phyloP scores from a whole-genome alignment of 2,113 vertebrate species.

The Enhydra lutris region DNA sequence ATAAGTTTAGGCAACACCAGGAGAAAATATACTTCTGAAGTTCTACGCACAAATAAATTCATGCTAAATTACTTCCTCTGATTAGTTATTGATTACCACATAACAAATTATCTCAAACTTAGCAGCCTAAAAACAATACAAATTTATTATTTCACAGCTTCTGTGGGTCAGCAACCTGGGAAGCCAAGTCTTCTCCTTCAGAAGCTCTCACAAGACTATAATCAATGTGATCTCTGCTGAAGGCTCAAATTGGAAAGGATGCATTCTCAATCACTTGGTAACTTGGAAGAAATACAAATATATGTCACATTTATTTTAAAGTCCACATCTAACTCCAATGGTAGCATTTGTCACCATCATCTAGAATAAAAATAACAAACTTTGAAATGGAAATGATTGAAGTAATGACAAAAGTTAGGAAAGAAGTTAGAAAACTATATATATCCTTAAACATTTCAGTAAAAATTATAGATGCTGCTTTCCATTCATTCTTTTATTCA shows the following conservation, averaged over 20 bases:
- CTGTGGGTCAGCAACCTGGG: not conserved
- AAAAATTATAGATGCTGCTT: not conserved
- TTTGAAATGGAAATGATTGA: not conserved
- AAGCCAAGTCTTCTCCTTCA: not conserved
- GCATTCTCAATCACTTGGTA: not conserved
- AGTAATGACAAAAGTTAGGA: not conserved
- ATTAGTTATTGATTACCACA: not conserved
- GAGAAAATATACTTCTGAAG: not conserved
- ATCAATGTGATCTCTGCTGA: not conserved
- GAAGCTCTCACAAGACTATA: not conserved
- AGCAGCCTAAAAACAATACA: not conserved
- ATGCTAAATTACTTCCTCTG: not conserved
- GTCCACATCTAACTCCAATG: not conserved
- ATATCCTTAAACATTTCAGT: not conserved
- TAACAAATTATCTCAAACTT: not conserved
- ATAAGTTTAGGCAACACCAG: not conserved
- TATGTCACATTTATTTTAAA: not conserved
- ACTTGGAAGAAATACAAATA: not conserved
- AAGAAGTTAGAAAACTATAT: not conserved
- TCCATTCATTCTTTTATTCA: not conserved
- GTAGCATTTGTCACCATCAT: not conserved
- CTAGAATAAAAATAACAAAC: not conserved
- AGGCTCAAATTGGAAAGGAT: not conserved
- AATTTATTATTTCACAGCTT: not conserved
- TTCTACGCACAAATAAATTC: not conserved